Conservation (phyloP, 2,888 invertebrate genomes). For the Fragum whitleyi region DNA sequence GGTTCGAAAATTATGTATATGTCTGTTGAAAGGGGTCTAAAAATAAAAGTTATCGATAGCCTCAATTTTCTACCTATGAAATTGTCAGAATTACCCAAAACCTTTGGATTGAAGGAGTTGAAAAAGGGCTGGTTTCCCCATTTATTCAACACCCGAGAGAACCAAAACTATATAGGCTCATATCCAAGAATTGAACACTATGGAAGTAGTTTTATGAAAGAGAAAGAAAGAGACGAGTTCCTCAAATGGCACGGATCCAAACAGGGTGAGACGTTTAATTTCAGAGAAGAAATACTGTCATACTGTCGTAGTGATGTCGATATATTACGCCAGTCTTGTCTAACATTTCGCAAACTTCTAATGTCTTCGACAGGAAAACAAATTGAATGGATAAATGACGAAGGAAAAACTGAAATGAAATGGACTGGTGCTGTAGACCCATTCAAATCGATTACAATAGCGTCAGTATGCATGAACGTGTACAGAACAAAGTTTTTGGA, state of each 20-base stretch:
- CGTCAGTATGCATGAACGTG: no score
- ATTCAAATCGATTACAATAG: no score
- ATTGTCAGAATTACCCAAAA: constrained; percentile 45
- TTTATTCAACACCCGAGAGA: constrained; percentile 40
- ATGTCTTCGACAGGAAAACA: constrained; percentile 22
- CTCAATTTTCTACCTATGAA: constrained; percentile 56
- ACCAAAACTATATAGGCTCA: constrained; percentile 46
- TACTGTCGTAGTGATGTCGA: no score
- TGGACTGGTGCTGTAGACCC: constrained; percentile 42
- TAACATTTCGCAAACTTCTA: constrained; percentile 39
- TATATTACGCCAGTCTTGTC: constrained; percentile 46
- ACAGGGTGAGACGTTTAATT: constrained; percentile 28
- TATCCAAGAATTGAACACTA: constrained; percentile 45
- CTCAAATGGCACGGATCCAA: constrained; percentile 21
- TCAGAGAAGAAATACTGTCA: constrained; percentile 36
- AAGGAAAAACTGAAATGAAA: constrained; percentile 27
- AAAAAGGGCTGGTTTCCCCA: no score
- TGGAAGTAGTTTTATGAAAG: constrained; percentile 30
- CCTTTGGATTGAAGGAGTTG: constrained; percentile 51
- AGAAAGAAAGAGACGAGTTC: constrained; percentile 27
- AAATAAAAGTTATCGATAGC: constrained; percentile 44
- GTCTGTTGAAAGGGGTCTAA: no score
- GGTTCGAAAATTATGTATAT: no score
- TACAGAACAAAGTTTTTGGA: no score
- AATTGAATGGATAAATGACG: constrained; percentile 16